Base-by-base conservation (phyloP, 2,797 vertebrate species). In the Corythornis leucogaster region DNA sequence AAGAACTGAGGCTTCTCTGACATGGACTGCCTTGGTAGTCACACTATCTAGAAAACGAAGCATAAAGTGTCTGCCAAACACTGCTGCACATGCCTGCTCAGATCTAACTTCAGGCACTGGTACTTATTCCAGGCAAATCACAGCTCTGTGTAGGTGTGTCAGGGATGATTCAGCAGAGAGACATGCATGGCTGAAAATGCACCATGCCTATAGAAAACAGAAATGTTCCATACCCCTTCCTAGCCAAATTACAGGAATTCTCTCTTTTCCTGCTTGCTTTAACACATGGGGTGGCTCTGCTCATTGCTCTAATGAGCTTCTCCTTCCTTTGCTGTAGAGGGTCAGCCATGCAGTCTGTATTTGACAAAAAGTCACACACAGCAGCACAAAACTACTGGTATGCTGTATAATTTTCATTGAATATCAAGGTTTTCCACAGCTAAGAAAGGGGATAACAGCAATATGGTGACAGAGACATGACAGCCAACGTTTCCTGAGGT, bases 121-220 rank as follows among this genome's bases (percentile, higher is more conserved):
- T 33, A 75, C 68, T 90, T 85, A 87, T 64, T 91, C 0, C 4
- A 91, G 87, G 74, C 91, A 93, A 93, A 96, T 91, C 95, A 86
- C 67, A 85, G 87, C 66, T 84, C 88, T 86, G 71, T 80, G 91
- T 95, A 88, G 89, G 92, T 92, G 91, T 78, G 90, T 82, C 84
- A 88, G 45, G 78, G 89, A 77, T 93, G 92, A 95, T 69, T 95
- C 94, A 93, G 85, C 92, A 88, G 61, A 90, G 90, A 62, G 89
- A 81, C 57, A 90, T 0, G 30, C 76, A 40, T 13, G 67, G 70
- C 62, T 80, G 79, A 88, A 85, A 86, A 81, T 9, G 11, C n/a
- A 84, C 50, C 68, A 64, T 92, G 80, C 74, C 74, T 78, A 9
- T 26, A n/a, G 89, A 93, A 94, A 94, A 85, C 17, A 81, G 50